Evolutionary conservation across 2,797 vertebrate species (phyloP).

Genomic region (Rhinella marina): DNA sequence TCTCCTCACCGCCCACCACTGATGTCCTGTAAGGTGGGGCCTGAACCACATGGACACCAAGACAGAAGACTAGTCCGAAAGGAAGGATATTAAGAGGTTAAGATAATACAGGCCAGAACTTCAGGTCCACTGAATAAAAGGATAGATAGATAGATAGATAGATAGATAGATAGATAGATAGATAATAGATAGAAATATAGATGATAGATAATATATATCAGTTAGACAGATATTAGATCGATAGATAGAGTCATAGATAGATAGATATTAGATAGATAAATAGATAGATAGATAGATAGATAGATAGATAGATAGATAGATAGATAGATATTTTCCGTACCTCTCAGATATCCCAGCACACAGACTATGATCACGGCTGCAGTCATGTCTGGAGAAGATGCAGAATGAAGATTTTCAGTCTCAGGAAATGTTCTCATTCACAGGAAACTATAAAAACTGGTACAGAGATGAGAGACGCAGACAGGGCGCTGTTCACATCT

Average conservation of each 20-base stretch:
- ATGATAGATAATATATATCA: too few species aligned
- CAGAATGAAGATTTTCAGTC: neutral
- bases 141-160: too few species aligned
- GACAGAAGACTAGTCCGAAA: neutral
- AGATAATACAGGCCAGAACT: too few species aligned
- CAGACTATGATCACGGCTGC: neutral
- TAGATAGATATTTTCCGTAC: neutral
- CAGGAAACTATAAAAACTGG: neutral
- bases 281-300: too few species aligned
- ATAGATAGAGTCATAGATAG: neutral
- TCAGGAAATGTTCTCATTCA: neutral
- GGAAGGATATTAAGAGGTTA: too few species aligned
- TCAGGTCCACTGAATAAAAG: neutral
- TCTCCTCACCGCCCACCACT: neutral
- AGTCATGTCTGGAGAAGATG: neutral
- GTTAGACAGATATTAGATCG: too few species aligned
- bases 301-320: neutral
- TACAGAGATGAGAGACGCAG: neutral
- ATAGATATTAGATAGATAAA: neutral
- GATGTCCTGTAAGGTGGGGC: neutral
- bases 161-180: too few species aligned
- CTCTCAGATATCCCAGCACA: neutral
- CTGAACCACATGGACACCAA: slow-evolving; percentile 12
- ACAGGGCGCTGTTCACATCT: too few species aligned
- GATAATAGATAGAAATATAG: too few species aligned